Evolutionary conservation across 2,113 vertebrate species (phyloP).

Genomic region (Tretioscincus oriximinensis): DNA sequence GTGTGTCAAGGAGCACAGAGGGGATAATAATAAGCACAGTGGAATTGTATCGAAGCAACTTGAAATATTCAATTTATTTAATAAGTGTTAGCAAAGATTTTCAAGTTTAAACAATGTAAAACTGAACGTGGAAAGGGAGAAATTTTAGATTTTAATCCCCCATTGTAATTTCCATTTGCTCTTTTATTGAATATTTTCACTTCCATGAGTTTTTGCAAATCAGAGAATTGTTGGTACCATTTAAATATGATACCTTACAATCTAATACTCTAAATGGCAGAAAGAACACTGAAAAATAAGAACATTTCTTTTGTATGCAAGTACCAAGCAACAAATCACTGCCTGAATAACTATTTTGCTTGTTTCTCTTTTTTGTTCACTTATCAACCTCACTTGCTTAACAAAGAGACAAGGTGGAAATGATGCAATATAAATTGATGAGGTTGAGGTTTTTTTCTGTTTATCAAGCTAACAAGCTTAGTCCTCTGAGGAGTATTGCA

Average conservation of each 20-base stretch:
- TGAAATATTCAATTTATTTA: not conserved
- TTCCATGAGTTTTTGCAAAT: not conserved
- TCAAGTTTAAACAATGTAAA: not conserved
- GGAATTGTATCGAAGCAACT: not conserved
- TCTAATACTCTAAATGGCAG: not conserved
- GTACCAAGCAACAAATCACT: no score
- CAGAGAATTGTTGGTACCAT: not conserved
- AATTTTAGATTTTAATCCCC: not conserved
- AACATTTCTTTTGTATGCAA: not conserved
- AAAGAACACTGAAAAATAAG: not conserved
- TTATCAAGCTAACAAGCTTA: not conserved
- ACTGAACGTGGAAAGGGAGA: not conserved
- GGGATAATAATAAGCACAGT: not conserved
- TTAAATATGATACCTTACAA: not conserved
- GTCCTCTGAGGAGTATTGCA: constrained; percentile 11
- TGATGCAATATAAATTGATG: not conserved
- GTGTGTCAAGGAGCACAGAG: not conserved
- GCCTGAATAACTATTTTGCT: no score
- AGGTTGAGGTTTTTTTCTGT: not conserved
- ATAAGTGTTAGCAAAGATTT: not conserved
- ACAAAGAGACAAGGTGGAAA: not conserved
- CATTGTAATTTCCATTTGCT: not conserved
- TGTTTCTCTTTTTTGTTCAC: no score
- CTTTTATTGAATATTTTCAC: not conserved
- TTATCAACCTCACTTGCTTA: not conserved